Base-by-base conservation (phyloP, 2,113 vertebrate species). In the Varanus salvator region DNA sequence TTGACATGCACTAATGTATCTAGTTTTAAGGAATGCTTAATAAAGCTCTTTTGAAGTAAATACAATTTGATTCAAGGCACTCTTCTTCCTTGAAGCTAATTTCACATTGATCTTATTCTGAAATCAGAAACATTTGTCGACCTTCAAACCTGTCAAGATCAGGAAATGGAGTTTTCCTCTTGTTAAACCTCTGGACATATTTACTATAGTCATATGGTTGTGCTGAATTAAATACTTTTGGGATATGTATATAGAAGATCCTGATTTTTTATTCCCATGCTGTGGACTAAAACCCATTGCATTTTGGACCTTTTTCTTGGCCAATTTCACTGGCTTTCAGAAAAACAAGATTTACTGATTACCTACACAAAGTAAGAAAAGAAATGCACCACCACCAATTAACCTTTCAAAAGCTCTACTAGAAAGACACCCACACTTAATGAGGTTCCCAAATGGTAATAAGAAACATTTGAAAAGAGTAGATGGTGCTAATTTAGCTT, bases 401-500 rank as follows among this genome's bases (percentile, higher is more conserved):
- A 77, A 8, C 68, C 92, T 89, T 74, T 86, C 31, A 81, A 87
- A 92, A 78, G 34, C 78, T 50, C 82, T 78, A 60, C 2, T 25
- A 69, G 89, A 93, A 92, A 83, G 74, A 57, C 0, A 31, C 52
- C 77, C 50, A 75, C 14, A 82, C 90, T 17, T 82, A 80, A 52
- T 52, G 89, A 91, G 38, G 89, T 84, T 91, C 83, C 29, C 44
- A 54, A 91, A 77, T 7, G 4, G 23, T 88, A 54, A 80, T 1
- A 31, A 85, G 90, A 91, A 78, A 75, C 7, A 50, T 84, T 50
- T n/a, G 8, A 48, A 85, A 85, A 77, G 64, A 87, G 86, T 87
- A 74, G 81, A 93, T 84, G 69, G 71, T n/a, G 82, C 60, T 90
- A 48, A 82, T 88, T 78, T 76, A 25, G 15, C 82, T 85, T 89